Evolutionary conservation across 2,797 vertebrate genomes (phyloP), one percentile per base, ranked within the genome.

Genomic region (Onychomys leucogaster): DNA sequence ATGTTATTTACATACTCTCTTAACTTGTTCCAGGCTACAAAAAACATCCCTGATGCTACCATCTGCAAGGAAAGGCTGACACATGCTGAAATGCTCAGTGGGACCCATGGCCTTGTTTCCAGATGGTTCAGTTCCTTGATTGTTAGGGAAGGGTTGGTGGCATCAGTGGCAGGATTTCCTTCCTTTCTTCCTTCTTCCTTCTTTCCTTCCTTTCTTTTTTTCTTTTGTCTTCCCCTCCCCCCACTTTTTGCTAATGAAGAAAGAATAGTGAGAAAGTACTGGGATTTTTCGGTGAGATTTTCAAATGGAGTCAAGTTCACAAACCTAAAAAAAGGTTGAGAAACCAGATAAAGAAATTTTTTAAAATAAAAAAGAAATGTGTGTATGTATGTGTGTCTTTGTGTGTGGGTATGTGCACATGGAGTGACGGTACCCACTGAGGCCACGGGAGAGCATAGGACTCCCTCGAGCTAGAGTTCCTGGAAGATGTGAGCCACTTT

Each of bases 31-130:
- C 41, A 0, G 61, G 32, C 94, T 59, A 78, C 5, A 0, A 23
- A 23, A 97, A 91, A 86, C 14, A 95, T 94, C 94, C 71, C 88
- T 11, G 80, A 84, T 41, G 93, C 85, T 84, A 95, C 49, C 84
- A 91, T 94, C 61, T 91, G 75, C 87, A 25, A 87, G 92, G 92
- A 94, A 97, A 89, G 94, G 32, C 85, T 84, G 89, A 65, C 92
- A 61, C 52, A 6, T 89, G 85, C 67, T 75, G 87, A 96, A 94
- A 77, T 14, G 34, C 52, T 84, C 89, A 91, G 12, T 21, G 95
- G 96, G 96, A 95, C 13, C 82, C 43, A 14, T 85, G 95, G 77
- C 75, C 43, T 92, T 88, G 21, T 52, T 97, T 90, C 86, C 95
- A 80, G 75, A 52, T 37, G 14, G 91, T 11, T 71, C 63, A 43